phyloP scores from a whole-genome alignment of 2,888 invertebrate species.

The Actias luna region DNA sequence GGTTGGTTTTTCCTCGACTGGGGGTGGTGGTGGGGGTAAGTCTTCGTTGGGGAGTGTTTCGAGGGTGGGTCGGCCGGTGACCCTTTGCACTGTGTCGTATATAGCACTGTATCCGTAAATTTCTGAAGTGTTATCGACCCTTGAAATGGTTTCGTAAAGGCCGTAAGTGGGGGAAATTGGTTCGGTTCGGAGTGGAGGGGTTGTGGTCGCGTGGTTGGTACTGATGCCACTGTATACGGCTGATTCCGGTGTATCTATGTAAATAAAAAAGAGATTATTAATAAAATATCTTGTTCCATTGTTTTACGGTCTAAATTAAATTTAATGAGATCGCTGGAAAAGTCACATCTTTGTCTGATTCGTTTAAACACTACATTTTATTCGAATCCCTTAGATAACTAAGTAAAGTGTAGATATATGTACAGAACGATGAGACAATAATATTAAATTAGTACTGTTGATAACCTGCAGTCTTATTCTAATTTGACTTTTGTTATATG shows the following conservation, averaged over 20 bases:
- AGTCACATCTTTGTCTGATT: no score
- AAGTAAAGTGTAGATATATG: no score
- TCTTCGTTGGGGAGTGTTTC: slow-evolving; percentile 57
- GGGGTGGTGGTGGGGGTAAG: slow-evolving; percentile 86
- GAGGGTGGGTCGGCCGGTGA: slow-evolving; percentile 18
- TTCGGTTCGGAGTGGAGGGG: slow-evolving; percentile 45
- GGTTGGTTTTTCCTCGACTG: slow-evolving; percentile 77
- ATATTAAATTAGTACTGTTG: no score
- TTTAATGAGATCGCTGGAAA: no score
- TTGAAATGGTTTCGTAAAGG: slow-evolving; percentile 60
- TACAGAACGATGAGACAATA: no score
- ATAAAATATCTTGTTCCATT: no score
- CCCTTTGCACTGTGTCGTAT: slow-evolving; percentile 65
- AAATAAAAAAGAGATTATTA: slow-evolving; percentile 3
- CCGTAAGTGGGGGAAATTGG: slow-evolving; percentile 55
- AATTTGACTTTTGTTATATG: no score
- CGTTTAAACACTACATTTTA: no score
- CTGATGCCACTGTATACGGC: slow-evolving; percentile 43
- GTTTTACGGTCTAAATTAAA: no score
- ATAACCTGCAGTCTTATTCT: no score
- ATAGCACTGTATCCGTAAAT: slow-evolving; percentile 75
- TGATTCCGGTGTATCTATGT: slow-evolving; percentile 52
- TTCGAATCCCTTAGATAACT: no score
- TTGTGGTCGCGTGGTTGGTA: slow-evolving; percentile 38
- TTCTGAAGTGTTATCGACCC: slow-evolving; percentile 58